phyloP scores from a whole-genome alignment of 2,113 vertebrate species.

The Antennarius striatus region DNA sequence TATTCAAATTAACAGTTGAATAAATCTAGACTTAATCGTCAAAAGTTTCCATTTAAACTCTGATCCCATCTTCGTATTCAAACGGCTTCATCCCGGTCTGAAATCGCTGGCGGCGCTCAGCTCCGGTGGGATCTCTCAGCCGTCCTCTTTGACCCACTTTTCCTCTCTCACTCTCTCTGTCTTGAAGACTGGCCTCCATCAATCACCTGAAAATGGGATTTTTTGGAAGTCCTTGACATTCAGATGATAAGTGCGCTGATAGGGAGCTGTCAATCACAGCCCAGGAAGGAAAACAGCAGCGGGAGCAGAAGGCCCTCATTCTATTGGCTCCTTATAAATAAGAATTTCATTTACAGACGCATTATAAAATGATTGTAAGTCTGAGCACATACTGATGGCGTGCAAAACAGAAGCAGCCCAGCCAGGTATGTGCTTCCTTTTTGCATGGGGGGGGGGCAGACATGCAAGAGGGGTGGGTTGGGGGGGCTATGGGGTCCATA shows the following conservation, averaged over 20 bases:
- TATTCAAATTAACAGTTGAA: too few species aligned
- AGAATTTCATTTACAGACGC: too few species aligned
- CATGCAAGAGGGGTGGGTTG: not conserved
- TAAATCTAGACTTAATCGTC: too few species aligned
- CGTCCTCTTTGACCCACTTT: constrained; percentile 18
- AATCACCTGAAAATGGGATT: constrained; percentile 64
- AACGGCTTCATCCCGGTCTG: too few species aligned
- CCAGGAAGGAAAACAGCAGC: constrained; percentile 52
- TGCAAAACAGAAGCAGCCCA: too few species aligned
- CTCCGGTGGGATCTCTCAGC: not conserved
- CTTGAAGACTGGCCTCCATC: constrained; percentile 64
- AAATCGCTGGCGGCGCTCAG: not conserved
- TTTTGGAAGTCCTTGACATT: constrained; percentile 68
- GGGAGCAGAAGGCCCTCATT: too few species aligned
- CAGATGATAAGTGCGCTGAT: constrained; percentile 69
- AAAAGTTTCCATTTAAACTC: too few species aligned
- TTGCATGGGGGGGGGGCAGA: not conserved
- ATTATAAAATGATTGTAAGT: too few species aligned
- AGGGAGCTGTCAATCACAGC: constrained; percentile 55
- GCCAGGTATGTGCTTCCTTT: not conserved
- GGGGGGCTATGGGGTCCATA: constrained; percentile 9
- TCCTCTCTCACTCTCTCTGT: constrained; percentile 23
- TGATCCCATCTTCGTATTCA: too few species aligned
- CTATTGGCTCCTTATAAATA: too few species aligned
- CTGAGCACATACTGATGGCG: too few species aligned